phyloP scores from a whole-genome alignment of 2,113 vertebrate species.

The Hippopotamus amphibius region DNA sequence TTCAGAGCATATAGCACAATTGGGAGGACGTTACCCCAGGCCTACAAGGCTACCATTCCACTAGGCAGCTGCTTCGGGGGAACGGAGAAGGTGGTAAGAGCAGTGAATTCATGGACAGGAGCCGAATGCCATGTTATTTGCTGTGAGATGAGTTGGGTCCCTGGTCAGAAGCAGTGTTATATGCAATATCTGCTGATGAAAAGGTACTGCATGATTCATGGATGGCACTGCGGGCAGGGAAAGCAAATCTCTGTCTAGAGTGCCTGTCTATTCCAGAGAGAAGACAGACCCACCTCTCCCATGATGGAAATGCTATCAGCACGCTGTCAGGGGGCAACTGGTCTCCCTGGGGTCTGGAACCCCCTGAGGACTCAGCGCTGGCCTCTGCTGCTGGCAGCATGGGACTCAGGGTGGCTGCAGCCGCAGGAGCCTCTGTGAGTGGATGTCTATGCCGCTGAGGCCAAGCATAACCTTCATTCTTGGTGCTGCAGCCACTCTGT shows the following conservation, averaged over 20 bases:
- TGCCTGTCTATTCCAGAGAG: background rate
- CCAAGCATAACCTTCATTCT: background rate
- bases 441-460: background rate
- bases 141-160: background rate
- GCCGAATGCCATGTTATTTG: background rate
- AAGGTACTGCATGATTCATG: background rate
- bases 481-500: background rate
- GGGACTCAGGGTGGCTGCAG: background rate
- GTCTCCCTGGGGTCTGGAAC: background rate
- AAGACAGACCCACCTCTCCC: background rate
- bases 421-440: background rate
- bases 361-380: background rate
- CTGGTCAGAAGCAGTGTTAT: background rate
- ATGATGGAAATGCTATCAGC: rapidly evolving
- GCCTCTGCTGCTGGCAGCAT: background rate
- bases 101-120: background rate
- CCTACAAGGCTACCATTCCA: background rate
- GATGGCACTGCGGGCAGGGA: background rate
- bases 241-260: background rate
- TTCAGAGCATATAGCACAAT: background rate
- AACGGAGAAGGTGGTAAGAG: no score
- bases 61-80: background rate
- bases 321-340: rapidly evolving
- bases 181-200: background rate
- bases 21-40: background rate